Evolutionary conservation across 2,113 vertebrate genomes (phyloP).

Genomic region (Pseudonaja textilis): DNA sequence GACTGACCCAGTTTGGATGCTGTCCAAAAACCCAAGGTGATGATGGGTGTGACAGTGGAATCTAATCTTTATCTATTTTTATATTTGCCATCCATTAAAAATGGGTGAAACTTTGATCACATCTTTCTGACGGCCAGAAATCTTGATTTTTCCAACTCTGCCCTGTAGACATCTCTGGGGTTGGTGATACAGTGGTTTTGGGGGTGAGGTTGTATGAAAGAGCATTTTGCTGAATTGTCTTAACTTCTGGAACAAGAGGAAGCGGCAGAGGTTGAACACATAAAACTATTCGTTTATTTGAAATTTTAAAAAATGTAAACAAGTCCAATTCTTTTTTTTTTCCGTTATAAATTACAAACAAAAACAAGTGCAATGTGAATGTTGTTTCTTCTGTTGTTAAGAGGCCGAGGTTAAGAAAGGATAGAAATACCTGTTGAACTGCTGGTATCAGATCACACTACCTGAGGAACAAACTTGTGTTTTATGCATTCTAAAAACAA

Average conservation of each 20-base stretch:
- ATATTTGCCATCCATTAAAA: neutral
- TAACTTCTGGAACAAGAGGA: neutral
- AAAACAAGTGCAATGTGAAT: neutral
- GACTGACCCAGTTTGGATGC: neutral
- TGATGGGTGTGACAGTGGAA: neutral
- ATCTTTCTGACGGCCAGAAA: neutral
- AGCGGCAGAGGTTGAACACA: neutral
- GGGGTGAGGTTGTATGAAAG: too few species aligned
- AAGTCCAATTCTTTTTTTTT: too few species aligned
- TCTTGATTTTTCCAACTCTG: neutral
- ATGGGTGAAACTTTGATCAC: neutral
- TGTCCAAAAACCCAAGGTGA: neutral
- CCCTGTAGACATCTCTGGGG: neutral
- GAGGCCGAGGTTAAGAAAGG: neutral
- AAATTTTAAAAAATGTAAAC: neutral
- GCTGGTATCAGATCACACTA: neutral
- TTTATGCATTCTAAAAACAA: neutral
- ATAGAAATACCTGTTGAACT: too few species aligned
- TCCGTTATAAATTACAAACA: neutral
- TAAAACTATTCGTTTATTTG: slow-evolving; percentile 1
- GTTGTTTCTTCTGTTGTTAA: neutral
- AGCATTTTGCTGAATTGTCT: neutral
- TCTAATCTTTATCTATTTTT: neutral
- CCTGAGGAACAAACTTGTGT: neutral
- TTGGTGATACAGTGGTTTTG: neutral